Evolutionary conservation across 2,888 invertebrate genomes (phyloP).

Genomic region (Crepidodera aurea): DNA sequence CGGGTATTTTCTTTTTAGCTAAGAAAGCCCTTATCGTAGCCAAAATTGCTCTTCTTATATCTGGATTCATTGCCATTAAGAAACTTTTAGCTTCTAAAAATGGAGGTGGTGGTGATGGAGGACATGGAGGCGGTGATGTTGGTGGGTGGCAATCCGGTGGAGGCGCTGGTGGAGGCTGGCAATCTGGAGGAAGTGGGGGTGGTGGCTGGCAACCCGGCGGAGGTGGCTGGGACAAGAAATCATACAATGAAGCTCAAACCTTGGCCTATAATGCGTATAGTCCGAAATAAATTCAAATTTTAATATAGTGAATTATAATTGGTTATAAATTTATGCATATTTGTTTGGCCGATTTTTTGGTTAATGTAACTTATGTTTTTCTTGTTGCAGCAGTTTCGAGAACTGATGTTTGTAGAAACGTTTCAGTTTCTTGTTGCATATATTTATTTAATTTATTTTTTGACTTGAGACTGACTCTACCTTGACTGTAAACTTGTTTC

Average conservation of each 20-base stretch:
- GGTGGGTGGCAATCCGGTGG: constrained; percentile 62
- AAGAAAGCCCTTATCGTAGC: constrained; percentile 85
- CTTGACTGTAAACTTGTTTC: constrained; percentile 7
- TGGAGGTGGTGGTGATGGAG: constrained; percentile 62
- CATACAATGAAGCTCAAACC: constrained; percentile 69
- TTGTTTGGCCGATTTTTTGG: constrained; percentile 49
- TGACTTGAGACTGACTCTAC: constrained; percentile 21
- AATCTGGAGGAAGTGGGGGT: constrained; percentile 52
- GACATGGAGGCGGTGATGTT: constrained; percentile 61
- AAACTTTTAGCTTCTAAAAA: constrained; percentile 77
- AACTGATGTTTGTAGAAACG: constrained; percentile 17
- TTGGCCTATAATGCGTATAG: constrained; percentile 76
- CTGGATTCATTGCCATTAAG: constrained; percentile 83
- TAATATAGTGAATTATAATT: constrained; percentile 29
- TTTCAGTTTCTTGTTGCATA: constrained; percentile 17
- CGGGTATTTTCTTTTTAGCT: constrained; percentile 80
- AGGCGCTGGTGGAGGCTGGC: constrained; percentile 67
- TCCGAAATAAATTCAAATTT: constrained; percentile 54
- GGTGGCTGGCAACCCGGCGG: constrained; percentile 61
- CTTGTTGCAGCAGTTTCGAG: constrained; percentile 16
- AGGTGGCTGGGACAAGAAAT: constrained; percentile 76
- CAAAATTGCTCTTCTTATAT: constrained; percentile 80
- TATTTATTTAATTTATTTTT: constrained; percentile 30
- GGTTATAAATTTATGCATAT: constrained; percentile 44
- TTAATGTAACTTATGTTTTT: constrained; percentile 34